A percentile compares a stretch with the other conserved stretches of the same genome.
phyloP scores from a whole-genome alignment of 2,888 invertebrate genomes.

The Cephus nigrinus region DNA sequence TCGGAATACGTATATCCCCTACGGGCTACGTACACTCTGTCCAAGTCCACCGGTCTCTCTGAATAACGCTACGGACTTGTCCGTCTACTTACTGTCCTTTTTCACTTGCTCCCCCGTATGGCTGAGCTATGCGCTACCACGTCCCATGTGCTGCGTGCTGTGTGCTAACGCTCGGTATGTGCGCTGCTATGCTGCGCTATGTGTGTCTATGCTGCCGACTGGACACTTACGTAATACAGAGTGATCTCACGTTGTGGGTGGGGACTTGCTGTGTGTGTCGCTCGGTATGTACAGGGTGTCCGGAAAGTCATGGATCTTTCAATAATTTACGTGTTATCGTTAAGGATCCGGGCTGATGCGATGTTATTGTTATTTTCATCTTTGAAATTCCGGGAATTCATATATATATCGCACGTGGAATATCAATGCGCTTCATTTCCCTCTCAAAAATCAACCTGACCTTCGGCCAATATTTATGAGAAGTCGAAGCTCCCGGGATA shows the following conservation, averaged over 20 bases:
- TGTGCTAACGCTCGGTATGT: constrained; percentile 25
- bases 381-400: constrained; percentile 29
- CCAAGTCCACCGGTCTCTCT: not conserved
- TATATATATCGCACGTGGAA: not conserved
- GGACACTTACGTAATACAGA: constrained; percentile 61
- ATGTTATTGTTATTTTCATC: not conserved
- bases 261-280: constrained; percentile 38
- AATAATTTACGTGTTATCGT: not conserved
- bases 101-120: not conserved
- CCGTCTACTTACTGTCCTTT: not conserved
- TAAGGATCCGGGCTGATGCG: not conserved
- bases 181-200: constrained; percentile 36
- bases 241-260: constrained; percentile 64
- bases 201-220: constrained; percentile 41
- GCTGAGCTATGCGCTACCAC: not conserved
- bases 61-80: not conserved
- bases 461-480: not conserved
- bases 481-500: not conserved
- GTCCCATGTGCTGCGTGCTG: not conserved
- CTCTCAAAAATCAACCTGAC: not conserved
- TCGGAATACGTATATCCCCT: not conserved
- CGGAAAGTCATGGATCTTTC: not conserved
- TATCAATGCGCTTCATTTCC: not conserved
- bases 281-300: constrained; percentile 24
- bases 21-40: not conserved